phyloP scores from a whole-genome alignment of 1,140 invertebrate genomes.

The Asobara japonica region DNA sequence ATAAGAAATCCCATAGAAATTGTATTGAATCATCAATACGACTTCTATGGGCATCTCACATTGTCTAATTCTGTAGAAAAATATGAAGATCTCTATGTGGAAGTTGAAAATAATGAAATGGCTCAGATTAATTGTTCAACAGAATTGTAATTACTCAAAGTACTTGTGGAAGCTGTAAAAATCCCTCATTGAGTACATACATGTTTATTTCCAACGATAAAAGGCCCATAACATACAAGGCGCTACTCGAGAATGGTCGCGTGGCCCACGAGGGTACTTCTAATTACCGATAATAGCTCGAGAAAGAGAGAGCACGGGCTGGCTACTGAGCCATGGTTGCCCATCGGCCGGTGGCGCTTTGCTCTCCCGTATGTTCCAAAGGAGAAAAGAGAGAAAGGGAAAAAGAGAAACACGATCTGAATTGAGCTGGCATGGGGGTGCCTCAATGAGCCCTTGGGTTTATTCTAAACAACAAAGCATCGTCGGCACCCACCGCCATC shows the following conservation, averaged over 20 bases:
- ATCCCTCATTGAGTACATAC: background rate
- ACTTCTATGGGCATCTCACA: too few relatives aligned
- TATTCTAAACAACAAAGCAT: constrained; percentile 66
- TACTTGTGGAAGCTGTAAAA: background rate
- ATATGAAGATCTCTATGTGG: too few relatives aligned
- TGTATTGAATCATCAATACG: too few relatives aligned
- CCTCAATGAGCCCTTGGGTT: constrained; percentile 58
- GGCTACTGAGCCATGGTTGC: constrained; percentile 30
- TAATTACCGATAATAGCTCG: constrained; percentile 65
- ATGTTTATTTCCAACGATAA: constrained; percentile 7
- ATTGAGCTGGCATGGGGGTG: constrained; percentile 30
- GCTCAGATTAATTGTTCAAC: background rate
- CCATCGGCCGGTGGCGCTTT: constrained; percentile 28
- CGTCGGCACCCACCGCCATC: constrained; percentile 55
- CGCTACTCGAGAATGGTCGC: constrained; percentile 52
- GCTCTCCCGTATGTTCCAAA: background rate
- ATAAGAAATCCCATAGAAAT: too few relatives aligned
- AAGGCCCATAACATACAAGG: background rate
- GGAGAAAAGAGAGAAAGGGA: constrained; percentile 35
- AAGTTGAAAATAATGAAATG: too few relatives aligned
- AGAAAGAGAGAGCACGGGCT: constrained; percentile 32
- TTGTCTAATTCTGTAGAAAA: too few relatives aligned
- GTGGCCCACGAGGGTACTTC: constrained; percentile 62
- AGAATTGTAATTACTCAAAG: background rate
- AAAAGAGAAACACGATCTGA: constrained; percentile 31